Base-by-base conservation (phyloP, 2,797 vertebrate genomes). In the Bradypodion ventrale region DNA sequence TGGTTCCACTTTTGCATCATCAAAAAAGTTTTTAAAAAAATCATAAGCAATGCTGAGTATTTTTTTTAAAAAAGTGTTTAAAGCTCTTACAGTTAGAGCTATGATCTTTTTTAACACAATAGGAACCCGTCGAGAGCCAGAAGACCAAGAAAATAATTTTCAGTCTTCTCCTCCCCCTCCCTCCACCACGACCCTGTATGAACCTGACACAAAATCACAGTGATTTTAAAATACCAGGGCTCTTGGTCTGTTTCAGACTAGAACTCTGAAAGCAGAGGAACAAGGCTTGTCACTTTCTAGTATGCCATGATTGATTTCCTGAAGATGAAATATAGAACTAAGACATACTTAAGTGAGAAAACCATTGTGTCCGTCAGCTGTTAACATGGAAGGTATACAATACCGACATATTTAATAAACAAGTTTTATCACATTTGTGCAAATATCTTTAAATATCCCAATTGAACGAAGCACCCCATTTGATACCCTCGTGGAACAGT, bases 391-490 rank as follows among this genome's bases (percentile, higher is more conserved):
- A 40, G 10, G 52, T 65, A 65, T 5, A 32, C 32, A 35, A 29
- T 73, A 16, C 23, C 9, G 59, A 37, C 62, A n/a, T 49, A 85
- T 74, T 80, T 75, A 70, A 83, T 72, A 56, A 60, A 49, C 42
- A 65, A 23, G 0, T 69, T 81, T 37, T 29, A 81, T 68, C 42
- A 56, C 16, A 21, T 56, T 19, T 56, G 12, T 56, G 52, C n/a
- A 44, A 73, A 78, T 46, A 63, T 27, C 46, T 69, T 56, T 49
- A 63, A 62, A 69, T 35, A 60, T 69, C 62, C 62, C 66, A 7
- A 37, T 65, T 32, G 27, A 75, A n/a, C 19, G 7, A 52, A 60
- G 27, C 15, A 44, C 23, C 23, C 15, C n/a, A 42, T 42, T 4
- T 25, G 27, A 12, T 46, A 2, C n/a, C n/a, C n/a, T n/a, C n/a